A percentile compares a stretch with the other conserved stretches of the same genome.
Evolutionary conservation across 2,797 vertebrate genomes (phyloP).

Genomic region (Pseudocheirus occidentalis): DNA sequence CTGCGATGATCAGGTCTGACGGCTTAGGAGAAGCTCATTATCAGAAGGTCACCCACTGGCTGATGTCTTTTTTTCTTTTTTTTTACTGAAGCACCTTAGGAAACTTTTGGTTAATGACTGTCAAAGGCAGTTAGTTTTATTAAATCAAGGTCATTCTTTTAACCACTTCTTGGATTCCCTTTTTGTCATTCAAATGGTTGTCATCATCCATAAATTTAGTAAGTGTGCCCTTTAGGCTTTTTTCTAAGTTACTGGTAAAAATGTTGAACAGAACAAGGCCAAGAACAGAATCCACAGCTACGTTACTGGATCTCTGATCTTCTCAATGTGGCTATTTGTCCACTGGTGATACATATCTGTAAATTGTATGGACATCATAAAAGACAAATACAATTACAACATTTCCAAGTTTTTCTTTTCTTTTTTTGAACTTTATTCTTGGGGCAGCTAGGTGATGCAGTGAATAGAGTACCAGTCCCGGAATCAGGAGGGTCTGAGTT

Average conservation of each 20-base stretch:
- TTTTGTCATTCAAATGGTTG: neutral
- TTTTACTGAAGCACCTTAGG: neutral
- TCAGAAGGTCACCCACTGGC: neutral
- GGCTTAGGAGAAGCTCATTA: neutral
- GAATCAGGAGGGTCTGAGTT: too few relatives aligned
- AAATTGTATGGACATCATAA: neutral
- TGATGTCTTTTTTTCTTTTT: neutral
- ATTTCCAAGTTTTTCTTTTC: neutral
- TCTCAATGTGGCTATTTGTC: neutral
- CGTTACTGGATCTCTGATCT: neutral
- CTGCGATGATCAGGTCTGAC: neutral
- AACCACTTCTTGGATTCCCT: neutral
- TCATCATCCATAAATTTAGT: neutral
- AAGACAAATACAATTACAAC: neutral
- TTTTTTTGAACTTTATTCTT: neutral
- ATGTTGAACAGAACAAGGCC: neutral
- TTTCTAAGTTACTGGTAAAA: neutral
- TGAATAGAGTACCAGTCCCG: too few relatives aligned
- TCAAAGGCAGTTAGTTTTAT: neutral
- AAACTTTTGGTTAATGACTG: neutral
- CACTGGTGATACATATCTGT: neutral
- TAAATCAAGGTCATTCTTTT: neutral
- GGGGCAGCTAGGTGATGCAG: too few relatives aligned
- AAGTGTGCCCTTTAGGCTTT: neutral
- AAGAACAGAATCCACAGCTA: neutral